phyloP scores from a whole-genome alignment of 2,888 invertebrate genomes.

The Morpho achilles region DNA sequence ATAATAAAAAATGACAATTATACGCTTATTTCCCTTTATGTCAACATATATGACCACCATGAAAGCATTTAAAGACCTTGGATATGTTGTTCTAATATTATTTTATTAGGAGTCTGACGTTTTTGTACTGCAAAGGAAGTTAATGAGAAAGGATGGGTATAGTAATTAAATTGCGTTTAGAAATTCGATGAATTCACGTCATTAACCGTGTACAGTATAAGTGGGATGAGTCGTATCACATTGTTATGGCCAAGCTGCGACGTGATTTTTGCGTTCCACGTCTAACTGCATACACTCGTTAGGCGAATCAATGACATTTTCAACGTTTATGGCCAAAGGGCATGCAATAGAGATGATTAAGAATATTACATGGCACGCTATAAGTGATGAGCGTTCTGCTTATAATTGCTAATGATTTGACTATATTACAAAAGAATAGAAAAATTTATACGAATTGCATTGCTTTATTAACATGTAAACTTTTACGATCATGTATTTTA shows the following conservation, averaged over 20 bases:
- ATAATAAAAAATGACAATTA: background rate
- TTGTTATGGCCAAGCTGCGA: conserved; percentile 22
- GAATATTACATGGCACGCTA: conserved; percentile 8
- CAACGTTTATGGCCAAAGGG: conserved; percentile 58
- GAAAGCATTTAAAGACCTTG: no score
- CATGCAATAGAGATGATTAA: conserved; percentile 34
- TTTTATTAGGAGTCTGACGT: no score
- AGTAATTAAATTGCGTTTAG: background rate
- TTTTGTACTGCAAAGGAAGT: no score
- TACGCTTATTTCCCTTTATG: background rate
- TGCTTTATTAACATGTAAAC: no score
- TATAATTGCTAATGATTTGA: background rate
- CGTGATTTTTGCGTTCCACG: conserved; percentile 51
- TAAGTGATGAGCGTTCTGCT: conserved; percentile 15
- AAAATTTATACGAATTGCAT: no score
- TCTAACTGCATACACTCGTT: conserved; percentile 45
- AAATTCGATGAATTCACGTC: background rate
- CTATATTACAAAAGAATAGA: no score
- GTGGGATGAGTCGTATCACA: background rate
- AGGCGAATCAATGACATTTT: conserved; percentile 50
- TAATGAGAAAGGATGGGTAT: no score
- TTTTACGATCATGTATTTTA: no score
- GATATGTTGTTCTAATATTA: no score
- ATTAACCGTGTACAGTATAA: background rate
- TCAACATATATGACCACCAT: background rate